Conservation (phyloP, 2,888 invertebrate species). For the Rotaria socialis region DNA sequence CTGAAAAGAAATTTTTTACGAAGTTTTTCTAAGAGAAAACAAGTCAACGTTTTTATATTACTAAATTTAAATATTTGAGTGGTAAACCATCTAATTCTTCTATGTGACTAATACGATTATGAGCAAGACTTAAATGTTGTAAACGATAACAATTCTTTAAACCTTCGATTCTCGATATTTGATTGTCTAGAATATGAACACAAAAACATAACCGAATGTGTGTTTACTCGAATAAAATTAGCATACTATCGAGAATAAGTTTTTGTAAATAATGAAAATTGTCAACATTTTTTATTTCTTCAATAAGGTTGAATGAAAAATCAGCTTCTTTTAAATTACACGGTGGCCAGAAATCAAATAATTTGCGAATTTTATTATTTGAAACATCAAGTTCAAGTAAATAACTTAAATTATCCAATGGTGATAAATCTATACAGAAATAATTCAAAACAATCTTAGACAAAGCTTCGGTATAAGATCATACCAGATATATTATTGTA, state of each 20-base stretch:
- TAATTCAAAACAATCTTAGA: no score
- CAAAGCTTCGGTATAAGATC: no score
- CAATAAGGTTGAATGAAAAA: slow-evolving; percentile 55
- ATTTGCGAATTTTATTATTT: slow-evolving; percentile 54
- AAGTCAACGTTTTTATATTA: slow-evolving; percentile 48
- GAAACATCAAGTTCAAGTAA: slow-evolving; percentile 56
- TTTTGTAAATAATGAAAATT: slow-evolving; percentile 53
- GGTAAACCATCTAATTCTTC: slow-evolving; percentile 55
- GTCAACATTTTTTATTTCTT: slow-evolving; percentile 54
- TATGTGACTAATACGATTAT: slow-evolving; percentile 55
- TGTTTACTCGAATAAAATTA: slow-evolving; percentile 46
- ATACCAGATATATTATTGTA: slow-evolving; percentile 25
- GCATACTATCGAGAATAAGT: slow-evolving; percentile 56
- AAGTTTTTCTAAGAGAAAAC: not conserved
- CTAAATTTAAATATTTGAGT: slow-evolving; percentile 54
- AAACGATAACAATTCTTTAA: slow-evolving; percentile 54
- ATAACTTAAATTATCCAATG: slow-evolving; percentile 53
- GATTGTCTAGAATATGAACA: slow-evolving; percentile 36
- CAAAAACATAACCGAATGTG: not conserved
- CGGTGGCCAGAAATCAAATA: slow-evolving; percentile 54
- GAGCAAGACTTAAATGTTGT: slow-evolving; percentile 54
- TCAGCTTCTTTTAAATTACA: slow-evolving; percentile 56
- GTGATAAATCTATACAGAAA: slow-evolving; percentile 53
- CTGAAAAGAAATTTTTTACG: slow-evolving; percentile 48
- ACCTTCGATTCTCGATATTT: slow-evolving; percentile 51